Conservation (phyloP, 2,888 invertebrate genomes). For the Rhagophthalmus giganteus region DNA sequence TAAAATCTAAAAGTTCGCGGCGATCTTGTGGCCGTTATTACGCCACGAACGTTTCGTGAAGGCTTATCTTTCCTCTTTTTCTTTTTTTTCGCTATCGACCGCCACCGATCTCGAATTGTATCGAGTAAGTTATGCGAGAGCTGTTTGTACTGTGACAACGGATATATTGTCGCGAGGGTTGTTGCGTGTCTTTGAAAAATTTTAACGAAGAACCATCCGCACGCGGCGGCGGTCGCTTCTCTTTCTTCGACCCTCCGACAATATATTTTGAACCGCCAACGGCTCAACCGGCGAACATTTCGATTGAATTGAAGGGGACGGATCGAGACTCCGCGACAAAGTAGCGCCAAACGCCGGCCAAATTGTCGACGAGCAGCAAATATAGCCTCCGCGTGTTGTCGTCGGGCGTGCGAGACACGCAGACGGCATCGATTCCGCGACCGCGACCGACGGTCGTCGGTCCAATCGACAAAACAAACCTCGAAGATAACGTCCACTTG, state of each 20-base stretch:
- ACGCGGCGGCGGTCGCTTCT: too few species aligned
- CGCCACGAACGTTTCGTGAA: conserved; percentile 12
- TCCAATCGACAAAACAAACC: conserved; percentile 9
- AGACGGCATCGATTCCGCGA: conserved; percentile 23
- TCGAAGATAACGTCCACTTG: too few species aligned
- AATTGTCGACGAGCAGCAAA: conserved; percentile 1
- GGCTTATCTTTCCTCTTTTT: conserved; percentile 8
- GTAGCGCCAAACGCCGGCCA: background rate
- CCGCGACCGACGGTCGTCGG: conserved; percentile 11
- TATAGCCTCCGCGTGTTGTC: conserved; percentile 9
- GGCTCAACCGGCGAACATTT: too few species aligned
- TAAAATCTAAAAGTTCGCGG: conserved; percentile 2
- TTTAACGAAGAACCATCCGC: conserved; percentile 16
- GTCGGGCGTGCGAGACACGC: conserved; percentile 9
- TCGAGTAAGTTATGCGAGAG: conserved; percentile 18
- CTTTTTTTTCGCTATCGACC: conserved; percentile 8
- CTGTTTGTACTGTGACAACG: conserved; percentile 43
- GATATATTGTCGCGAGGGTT: conserved; percentile 20
- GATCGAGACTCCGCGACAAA: background rate
- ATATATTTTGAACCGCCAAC: too few species aligned
- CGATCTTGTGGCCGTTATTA: conserved; percentile 10
- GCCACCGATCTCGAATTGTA: conserved; percentile 10
- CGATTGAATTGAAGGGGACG: conserved; percentile 1
- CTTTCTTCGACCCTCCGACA: too few species aligned
- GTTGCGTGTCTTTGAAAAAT: conserved; percentile 26